These are phyloP conservation scores for Xestia rhomboidea DNA, from an alignment of 2,888 invertebrate species.

Conservation along the genomic window DNA sequence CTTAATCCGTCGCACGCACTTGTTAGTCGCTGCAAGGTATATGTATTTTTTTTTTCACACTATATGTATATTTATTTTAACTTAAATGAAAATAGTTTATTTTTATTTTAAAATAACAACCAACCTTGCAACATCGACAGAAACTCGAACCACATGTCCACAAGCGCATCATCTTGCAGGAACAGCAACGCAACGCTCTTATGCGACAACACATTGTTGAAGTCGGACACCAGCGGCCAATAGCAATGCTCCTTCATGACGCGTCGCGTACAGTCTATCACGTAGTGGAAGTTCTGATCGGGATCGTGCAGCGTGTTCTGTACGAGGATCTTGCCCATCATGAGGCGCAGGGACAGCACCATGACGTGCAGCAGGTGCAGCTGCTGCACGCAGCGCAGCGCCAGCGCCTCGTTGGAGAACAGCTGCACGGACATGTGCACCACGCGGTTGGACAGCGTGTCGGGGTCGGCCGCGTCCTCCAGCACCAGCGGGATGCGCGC, in stretches of 20 bases:
- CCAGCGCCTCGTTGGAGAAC: slow-evolving; percentile 98
- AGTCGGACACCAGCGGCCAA: slow-evolving; percentile 99
- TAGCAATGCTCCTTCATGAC: slow-evolving; percentile 99
- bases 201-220: slow-evolving; percentile 98
- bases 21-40: no score
- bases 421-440: slow-evolving; percentile 99
- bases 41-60: no score
- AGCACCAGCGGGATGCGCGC: slow-evolving; percentile 98
- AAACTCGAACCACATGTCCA: slow-evolving; percentile 99
- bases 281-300: slow-evolving; percentile 95
- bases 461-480: slow-evolving; percentile 95
- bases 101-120: slow-evolving; percentile 42
- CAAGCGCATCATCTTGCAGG: slow-evolving; percentile 96
- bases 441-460: slow-evolving; percentile 98
- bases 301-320: slow-evolving; percentile 96
- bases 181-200: slow-evolving; percentile 97
- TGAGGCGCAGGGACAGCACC: slow-evolving; percentile 96
- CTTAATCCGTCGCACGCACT: no score
- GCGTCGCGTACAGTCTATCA: slow-evolving; percentile 97
- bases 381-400: slow-evolving; percentile 97
- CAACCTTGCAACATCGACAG: slow-evolving; percentile 97
- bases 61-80: no score
- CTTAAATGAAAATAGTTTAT: neutral
- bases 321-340: slow-evolving; percentile 98
- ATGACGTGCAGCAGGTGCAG: slow-evolving; percentile 97